Base-by-base conservation (phyloP, 2,797 vertebrate genomes). In the Eutrigla gurnardus region DNA sequence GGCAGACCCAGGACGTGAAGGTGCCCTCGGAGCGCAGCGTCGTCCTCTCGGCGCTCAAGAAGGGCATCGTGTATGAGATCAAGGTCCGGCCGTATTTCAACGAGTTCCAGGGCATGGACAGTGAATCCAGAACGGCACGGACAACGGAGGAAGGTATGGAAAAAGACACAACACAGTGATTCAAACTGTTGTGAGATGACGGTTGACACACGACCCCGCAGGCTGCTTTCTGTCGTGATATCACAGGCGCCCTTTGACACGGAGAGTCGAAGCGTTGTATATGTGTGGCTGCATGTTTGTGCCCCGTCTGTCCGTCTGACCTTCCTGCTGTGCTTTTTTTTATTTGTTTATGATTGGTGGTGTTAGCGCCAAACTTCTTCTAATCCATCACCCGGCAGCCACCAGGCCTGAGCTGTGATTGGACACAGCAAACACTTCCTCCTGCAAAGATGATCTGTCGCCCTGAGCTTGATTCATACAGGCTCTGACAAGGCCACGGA, bases 71-170 rank as follows among this genome's bases (percentile, higher is more conserved):
- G 61, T 99, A 99, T 0, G 98, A 99, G 91, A 96, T 99, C 82
- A 99, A 99, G 91, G 97, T 98, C 36, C 96, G 98, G 2, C 98
- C 98, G 0, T 99, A 97, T 80, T 99, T 99, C 93, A 99, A 99
- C 66, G 98, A 99, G 77, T 99, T 99, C 88, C 98, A 99, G 81
- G 98, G 98, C 78, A 98, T 98, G 96, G 98, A 99, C 92, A 98
- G 98, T 37, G 98, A 99, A 77, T 96, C 97, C 42, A 96, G 97
- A 92, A 96, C 96, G 0, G 96, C 96, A 2, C 95, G 97, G 70
- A 99, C 98, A 12, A 96, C 96, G 0, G 98, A 99, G 68, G 98
- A 99, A 96, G 98, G 98, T 99, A 92, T 8, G 80, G 46, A 40
- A 17, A 37, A 3, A n/a, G 49, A 54, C 18, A 49, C 5, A 53